A percentile compares a stretch with the other conserved stretches of the same genome.
Conservation (phyloP, 2,113 vertebrate species). For the Semnornis frantzii region DNA sequence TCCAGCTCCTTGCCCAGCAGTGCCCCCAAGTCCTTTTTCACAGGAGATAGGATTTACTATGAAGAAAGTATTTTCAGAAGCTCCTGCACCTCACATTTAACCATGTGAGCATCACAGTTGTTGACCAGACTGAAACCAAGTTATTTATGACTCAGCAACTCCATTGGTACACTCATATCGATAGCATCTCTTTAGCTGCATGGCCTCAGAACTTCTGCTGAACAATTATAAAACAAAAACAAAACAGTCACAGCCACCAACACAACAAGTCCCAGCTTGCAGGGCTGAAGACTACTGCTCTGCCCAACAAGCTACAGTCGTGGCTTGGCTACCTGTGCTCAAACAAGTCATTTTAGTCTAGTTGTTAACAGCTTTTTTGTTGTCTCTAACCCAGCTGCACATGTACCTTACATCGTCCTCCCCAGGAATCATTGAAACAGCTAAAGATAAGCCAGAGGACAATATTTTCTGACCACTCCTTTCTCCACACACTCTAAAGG, state of each 20-base stretch:
- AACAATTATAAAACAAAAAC: constrained; percentile 35
- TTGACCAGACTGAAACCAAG: not conserved
- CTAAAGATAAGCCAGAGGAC: not conserved
- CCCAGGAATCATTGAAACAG: not conserved
- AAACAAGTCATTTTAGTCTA: not conserved
- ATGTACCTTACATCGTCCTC: not conserved
- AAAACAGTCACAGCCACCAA: not conserved
- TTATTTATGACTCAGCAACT: constrained; percentile 19
- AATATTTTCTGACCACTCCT: not conserved
- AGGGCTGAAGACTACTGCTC: not conserved
- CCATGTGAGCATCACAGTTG: not conserved
- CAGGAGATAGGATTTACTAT: too few relatives aligned
- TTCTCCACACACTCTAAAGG: not conserved
- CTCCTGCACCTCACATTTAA: not conserved
- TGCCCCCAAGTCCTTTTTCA: too few relatives aligned
- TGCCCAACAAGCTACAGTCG: not conserved
- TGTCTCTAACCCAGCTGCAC: not conserved
- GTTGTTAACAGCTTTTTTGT: not conserved
- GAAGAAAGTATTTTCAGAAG: not conserved
- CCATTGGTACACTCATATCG: not conserved
- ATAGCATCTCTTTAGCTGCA: not conserved
- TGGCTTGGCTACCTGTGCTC: not conserved
- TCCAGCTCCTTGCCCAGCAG: too few relatives aligned
- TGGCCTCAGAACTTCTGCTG: not conserved
- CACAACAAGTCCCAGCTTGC: constrained; percentile 1